phyloP scores from a whole-genome alignment of 2,888 invertebrate species.

The Drosophila subquinaria region DNA sequence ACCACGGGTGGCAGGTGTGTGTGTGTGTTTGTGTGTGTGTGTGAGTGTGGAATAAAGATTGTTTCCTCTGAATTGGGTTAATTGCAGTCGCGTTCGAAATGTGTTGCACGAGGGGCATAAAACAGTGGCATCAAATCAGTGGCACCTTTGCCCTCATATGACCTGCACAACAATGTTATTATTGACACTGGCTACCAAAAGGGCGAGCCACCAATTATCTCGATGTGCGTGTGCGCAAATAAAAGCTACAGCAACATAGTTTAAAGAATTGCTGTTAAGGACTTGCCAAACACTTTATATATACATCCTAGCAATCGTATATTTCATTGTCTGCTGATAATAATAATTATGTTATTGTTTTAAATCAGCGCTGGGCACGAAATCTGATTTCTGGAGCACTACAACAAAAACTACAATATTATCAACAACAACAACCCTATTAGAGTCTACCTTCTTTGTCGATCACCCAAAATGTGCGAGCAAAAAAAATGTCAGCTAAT shows the following conservation, averaged over 20 bases:
- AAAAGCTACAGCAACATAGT: background rate
- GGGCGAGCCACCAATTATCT: conserved; percentile 11
- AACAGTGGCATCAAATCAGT: conserved; percentile 45
- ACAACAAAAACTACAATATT: no score
- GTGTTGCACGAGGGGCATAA: conserved; percentile 26
- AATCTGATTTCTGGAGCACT: no score
- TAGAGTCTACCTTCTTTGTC: no score
- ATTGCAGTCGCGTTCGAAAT: conserved; percentile 45
- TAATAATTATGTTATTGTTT: no score
- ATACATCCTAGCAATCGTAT: background rate
- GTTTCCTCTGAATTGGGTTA: conserved; percentile 65
- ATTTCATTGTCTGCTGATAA: background rate
- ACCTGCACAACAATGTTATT: conserved; percentile 43
- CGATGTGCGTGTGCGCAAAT: background rate
- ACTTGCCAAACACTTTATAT: background rate
- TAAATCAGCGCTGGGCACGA: no score
- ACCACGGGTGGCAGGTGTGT: background rate
- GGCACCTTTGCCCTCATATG: conserved; percentile 35
- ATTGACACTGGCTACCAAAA: conserved; percentile 28
- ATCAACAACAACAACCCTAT: no score
- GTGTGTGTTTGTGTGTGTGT: background rate
- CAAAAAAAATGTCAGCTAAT: no score
- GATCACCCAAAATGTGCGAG: no score
- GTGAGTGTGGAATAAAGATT: conserved; percentile 3
- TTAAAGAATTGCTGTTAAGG: background rate